Conservation (phyloP, 2,113 vertebrate species). For the Corythornis madagascariensis region DNA sequence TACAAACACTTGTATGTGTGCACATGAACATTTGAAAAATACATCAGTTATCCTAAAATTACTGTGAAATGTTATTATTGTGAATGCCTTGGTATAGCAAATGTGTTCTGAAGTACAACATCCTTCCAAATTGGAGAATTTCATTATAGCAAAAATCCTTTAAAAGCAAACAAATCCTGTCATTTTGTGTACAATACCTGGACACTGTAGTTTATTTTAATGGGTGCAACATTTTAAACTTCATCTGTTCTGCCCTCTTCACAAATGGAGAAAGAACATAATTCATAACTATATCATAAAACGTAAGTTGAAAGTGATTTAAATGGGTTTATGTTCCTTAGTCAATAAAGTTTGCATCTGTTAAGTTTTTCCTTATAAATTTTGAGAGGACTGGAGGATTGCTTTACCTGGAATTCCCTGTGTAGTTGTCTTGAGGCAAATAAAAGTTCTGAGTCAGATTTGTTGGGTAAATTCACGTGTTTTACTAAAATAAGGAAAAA, state of each 20-base stretch:
- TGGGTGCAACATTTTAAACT: not conserved
- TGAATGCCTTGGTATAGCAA: not conserved
- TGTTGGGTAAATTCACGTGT: no score
- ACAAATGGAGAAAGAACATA: not conserved
- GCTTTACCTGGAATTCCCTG: no score
- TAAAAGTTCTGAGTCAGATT: no score
- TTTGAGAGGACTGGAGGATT: not conserved
- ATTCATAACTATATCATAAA: slow-evolving; percentile 13
- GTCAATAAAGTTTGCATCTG: not conserved
- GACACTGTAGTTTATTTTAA: not conserved
- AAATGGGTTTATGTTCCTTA: slow-evolving; percentile 13
- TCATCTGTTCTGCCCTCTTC: slow-evolving; percentile 13
- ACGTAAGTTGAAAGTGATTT: slow-evolving; percentile 14
- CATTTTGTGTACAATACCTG: not conserved
- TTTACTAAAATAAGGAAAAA: no score
- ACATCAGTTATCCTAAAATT: not conserved
- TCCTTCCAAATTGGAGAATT: not conserved
- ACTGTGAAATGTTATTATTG: not conserved
- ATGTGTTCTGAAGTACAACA: not conserved
- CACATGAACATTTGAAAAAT: not conserved
- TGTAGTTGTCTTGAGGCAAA: no score
- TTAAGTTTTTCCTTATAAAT: not conserved
- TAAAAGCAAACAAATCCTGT: not conserved
- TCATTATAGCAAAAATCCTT: not conserved
- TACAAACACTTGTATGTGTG: not conserved